Conservation (phyloP, 2,113 vertebrate genomes). For the Haemorhous mexicanus region DNA sequence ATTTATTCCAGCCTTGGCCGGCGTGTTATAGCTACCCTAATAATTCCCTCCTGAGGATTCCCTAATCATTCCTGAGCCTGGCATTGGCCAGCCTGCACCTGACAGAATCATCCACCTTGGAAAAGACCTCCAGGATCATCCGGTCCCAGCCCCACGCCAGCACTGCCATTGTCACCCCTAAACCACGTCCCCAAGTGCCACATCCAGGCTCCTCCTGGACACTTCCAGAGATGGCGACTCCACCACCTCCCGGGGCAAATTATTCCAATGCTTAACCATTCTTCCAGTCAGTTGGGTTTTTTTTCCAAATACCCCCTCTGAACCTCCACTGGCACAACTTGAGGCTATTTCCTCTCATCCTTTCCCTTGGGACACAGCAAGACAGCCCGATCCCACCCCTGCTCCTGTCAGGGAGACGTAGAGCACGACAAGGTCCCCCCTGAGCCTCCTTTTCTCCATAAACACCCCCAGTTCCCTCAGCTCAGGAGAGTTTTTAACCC, state of each 20-base stretch:
- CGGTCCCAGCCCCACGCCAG: not conserved
- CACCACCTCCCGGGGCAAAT: not conserved
- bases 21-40: not conserved
- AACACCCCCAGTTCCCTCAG: not conserved
- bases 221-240: rapidly evolving
- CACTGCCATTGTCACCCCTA: not conserved
- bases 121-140: not conserved
- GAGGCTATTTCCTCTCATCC: no score
- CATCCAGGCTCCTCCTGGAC: not conserved
- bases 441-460: no score
- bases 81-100: not conserved
- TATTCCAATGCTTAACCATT: not conserved
- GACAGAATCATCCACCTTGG: not conserved
- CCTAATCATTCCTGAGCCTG: not conserved
- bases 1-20: not conserved
- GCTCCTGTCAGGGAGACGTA: no score
- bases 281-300: not conserved
- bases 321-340: no score
- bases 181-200: not conserved
- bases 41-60: not conserved
- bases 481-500: not conserved
- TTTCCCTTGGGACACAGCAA: no score
- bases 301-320: no score
- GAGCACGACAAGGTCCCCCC: no score
- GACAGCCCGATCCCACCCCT: no score